Percentiles rank a stretch among this genome's conserved stretches.
Evolutionary conservation across 2,888 invertebrate genomes (phyloP).

Genomic region (Toxonevra muliebris): DNA sequence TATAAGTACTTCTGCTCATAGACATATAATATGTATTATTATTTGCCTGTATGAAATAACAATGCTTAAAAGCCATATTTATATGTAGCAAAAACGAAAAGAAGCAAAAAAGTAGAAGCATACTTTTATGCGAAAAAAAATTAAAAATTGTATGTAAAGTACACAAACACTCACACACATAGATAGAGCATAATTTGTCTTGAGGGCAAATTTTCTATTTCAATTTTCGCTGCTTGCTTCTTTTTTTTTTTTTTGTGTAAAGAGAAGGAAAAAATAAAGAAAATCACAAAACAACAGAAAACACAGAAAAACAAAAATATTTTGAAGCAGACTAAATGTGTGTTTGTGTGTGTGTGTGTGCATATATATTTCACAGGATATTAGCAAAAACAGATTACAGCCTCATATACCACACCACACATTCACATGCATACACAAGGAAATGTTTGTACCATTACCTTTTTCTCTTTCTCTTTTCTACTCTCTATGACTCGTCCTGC

Average conservation of each 20-base stretch:
- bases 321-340: neutral
- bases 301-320: conserved; percentile 1
- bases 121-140: too few relatives aligned
- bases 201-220: conserved; percentile 41
- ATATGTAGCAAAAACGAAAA: conserved; percentile 8
- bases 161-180: neutral
- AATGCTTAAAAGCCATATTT: neutral
- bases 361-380: neutral
- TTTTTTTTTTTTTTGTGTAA: too few relatives aligned
- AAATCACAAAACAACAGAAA: conserved; percentile 1
- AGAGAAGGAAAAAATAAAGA: neutral
- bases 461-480: too few relatives aligned
- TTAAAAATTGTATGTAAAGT: neutral
- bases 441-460: too few relatives aligned
- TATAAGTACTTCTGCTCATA: conserved; percentile 3
- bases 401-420: neutral
- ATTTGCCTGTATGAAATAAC: neutral
- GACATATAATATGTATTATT: too few relatives aligned
- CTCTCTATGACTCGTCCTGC: too few relatives aligned
- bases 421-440: neutral
- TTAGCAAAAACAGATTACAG: conserved; percentile 1
- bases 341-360: neutral
- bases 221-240: conserved; percentile 32
- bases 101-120: neutral
- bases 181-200: conserved; percentile 40